Conservation (phyloP, 2,888 invertebrate genomes). For the Athalia rosae region DNA sequence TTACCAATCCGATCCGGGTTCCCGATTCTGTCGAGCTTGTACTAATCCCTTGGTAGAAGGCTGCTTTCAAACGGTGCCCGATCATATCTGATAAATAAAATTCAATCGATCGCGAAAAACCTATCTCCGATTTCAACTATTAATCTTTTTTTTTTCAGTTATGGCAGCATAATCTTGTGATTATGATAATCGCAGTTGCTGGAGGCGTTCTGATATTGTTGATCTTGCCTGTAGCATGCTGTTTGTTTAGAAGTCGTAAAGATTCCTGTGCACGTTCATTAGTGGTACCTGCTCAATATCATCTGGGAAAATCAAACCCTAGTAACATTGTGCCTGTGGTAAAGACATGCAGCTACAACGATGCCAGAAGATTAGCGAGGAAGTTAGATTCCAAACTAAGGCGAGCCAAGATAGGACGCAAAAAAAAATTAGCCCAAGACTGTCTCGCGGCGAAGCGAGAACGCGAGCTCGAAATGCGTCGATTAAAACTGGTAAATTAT, state of each 20-base stretch:
- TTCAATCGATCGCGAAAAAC: no score
- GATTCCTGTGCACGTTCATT: not conserved
- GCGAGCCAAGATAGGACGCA: not conserved
- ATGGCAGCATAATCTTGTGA: slow-evolving; percentile 28
- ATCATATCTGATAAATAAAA: not conserved
- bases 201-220: not conserved
- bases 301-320: not conserved
- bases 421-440: slow-evolving; percentile 11
- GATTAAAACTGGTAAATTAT: slow-evolving; percentile 26
- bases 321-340: not conserved
- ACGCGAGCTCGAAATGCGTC: not conserved
- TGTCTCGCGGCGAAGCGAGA: slow-evolving; percentile 6
- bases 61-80: slow-evolving; percentile 62
- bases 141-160: not conserved
- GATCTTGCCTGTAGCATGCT: slow-evolving; percentile 17
- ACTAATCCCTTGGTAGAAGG: slow-evolving; percentile 65
- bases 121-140: not conserved
- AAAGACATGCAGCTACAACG: not conserved
- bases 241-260: slow-evolving; percentile 1
- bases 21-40: slow-evolving; percentile 62
- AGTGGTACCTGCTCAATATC: not conserved
- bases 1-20: slow-evolving; percentile 62
- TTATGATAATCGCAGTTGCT: slow-evolving; percentile 29
- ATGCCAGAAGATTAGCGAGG: slow-evolving; percentile 11
- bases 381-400: slow-evolving; percentile 19